A percentile compares a stretch with the other conserved stretches of the same genome.
Conservation (phyloP, 2,113 vertebrate genomes). For the Corapipo altera region DNA sequence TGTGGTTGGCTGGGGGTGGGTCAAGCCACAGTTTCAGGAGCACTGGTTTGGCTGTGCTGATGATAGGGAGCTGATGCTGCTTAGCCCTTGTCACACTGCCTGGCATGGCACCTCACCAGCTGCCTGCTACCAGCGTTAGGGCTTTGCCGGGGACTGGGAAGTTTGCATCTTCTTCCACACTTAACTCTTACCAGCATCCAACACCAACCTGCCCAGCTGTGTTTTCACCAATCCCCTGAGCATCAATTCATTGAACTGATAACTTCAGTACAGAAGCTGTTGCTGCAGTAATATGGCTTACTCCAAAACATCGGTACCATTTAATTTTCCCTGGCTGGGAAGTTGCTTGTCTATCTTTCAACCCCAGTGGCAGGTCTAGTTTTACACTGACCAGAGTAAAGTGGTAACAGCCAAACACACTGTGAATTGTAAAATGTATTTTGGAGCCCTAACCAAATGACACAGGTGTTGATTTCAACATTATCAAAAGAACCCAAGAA, state of each 20-base stretch:
- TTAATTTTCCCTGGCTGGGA: neutral
- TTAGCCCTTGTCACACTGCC: neutral
- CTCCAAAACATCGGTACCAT: neutral
- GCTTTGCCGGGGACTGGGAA: neutral
- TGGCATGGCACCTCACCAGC: neutral
- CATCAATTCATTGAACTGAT: neutral
- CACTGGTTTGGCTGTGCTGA: neutral
- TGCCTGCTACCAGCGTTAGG: neutral
- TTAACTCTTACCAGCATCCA: neutral
- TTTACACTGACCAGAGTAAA: rapidly evolving
- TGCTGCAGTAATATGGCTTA: neutral
- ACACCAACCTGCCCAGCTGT: rapidly evolving
- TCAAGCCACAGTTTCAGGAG: rapidly evolving
- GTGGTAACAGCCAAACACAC: neutral
- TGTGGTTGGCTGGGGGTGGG: neutral
- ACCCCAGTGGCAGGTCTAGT: neutral
- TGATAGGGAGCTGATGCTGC: neutral
- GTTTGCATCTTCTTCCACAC: neutral
- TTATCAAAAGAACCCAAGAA: neutral
- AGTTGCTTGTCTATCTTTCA: neutral
- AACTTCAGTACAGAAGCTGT: neutral
- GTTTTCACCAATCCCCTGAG: neutral
- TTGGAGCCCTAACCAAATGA: neutral
- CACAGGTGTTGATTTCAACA: neutral
- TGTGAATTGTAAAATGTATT: neutral